Evolutionary conservation across 2,888 invertebrate genomes (phyloP), one percentile per base, ranked within the genome.

Genomic region (Oscheius myriophilus): DNA sequence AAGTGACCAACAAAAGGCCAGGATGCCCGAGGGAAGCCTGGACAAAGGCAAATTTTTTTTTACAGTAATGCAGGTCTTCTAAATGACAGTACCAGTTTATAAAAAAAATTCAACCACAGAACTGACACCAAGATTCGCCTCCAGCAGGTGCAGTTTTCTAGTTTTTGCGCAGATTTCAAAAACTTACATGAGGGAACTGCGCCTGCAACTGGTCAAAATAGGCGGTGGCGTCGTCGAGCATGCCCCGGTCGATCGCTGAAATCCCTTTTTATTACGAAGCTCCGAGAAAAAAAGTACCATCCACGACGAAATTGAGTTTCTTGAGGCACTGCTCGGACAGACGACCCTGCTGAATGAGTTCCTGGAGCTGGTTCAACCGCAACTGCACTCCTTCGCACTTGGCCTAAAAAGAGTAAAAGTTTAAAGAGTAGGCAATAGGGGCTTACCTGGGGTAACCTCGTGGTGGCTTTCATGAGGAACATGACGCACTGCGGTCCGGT

Each of bases 231-330:
- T 82, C 79, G n/a, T 77, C 78, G 67, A 80, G 82, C 21, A 68
- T 59, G 23, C 69, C 79, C 33, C 80, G 75, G 53, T 83, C 83
- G 33, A 83, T 70, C 3, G 82, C 82, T 82, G 69, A 63, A 81
- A 72, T 18, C 23, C 42, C 45, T 23, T 26, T 23, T 14, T 7
- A 39, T 55, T 12, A 41, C 53, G 45, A 11, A 39, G 42, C 14
- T 14, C 41, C 12, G 26, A 23, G 25, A 41, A 53, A 42, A 33
- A 39, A 45, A 45, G n/a, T 18, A 83, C 84, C 80, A 64, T 84
- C 84, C 25, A 84, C 83, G 11, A 84, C 79, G 69, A 75, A 83
- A 59, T 84, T 84, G 58, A 84, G 72, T 52, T 78, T 80, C 64
- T 76, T 78, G 41, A 83, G 72, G 54, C 75, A 78, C 0, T 54